Evolutionary conservation across 2,113 vertebrate species (phyloP), one percentile per base, ranked within the genome.

Genomic region (Colossoma macropomum): DNA sequence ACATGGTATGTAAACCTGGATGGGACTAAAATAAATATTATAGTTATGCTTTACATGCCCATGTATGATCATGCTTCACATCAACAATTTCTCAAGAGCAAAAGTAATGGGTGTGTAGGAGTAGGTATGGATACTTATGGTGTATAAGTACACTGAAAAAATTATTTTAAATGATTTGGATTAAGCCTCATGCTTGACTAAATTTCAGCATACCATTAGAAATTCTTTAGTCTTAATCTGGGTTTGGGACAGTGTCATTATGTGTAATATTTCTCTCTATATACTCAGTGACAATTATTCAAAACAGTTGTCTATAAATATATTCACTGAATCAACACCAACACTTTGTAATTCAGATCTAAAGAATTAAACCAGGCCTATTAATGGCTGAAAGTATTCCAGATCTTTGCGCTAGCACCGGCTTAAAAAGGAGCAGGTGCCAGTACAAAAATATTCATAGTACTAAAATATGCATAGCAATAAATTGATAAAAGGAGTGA

Each of bases 1-100:
- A 60, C 34, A 28, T 62, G 54, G 69, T 80, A 50, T 72, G 41
- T 45, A 80, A 71, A 27, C 19, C 6, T 66, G 30, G 60, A 28
- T 50, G 38, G 4, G 19, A 48, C 2, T 63, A 4, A 81, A 32
- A 62, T 41, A 60, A 9, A 32, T 5, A 45, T 45, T 0, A 48
- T 21, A 30, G 3, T 71, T 38, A 38, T 17, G 50, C 21, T 56
- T 69, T 8, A 34, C 32, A 52, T 68, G 6, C 27, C 13, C 70
- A 27, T 50, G 41, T 73, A 28, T 50, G 6, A 19, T 11, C 5
- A 32, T 23, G 1, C 30, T n/a, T 32, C 0, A 50, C 0, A 4
- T 3, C 30, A 9, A 3, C 1, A 63, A 28, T 10, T 65, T 27
- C 63, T 30, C 25, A 1, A 19, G 0, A 12, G 16, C 72, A 34